Evolutionary conservation across 2,888 invertebrate species (phyloP).

Genomic region (Cheilosia scutellata): DNA sequence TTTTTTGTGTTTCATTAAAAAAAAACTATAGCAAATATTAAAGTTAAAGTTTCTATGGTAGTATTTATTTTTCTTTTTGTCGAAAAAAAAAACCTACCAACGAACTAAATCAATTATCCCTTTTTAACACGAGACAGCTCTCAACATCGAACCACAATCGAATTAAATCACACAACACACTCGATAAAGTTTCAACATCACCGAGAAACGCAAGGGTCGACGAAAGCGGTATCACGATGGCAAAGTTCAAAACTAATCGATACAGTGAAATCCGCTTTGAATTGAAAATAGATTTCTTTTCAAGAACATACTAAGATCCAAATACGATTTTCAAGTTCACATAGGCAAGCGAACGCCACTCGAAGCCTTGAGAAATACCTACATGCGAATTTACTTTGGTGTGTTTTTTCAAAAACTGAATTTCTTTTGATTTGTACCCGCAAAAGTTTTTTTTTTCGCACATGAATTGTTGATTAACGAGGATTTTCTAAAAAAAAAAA

Average conservation of each 20-base stretch:
- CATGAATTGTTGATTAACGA: conserved; percentile 45
- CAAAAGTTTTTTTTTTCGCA: conserved; percentile 39
- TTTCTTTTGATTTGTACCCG: conserved; percentile 31
- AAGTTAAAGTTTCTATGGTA: no score
- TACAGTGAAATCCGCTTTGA: conserved; percentile 19
- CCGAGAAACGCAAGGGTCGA: background rate
- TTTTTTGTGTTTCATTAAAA: no score
- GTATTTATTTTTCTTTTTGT: no score
- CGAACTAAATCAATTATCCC: no score
- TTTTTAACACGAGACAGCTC: no score
- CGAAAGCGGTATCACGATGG: background rate
- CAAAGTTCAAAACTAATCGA: conserved; percentile 35
- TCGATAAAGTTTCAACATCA: no score
- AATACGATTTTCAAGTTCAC: conserved; percentile 64
- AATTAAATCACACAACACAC: no score
- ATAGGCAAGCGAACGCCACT: conserved; percentile 12
- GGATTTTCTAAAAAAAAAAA: conserved; percentile 47
- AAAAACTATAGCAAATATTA: no score
- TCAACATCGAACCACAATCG: no score
- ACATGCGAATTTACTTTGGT: background rate
- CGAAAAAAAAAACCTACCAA: no score
- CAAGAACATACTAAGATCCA: conserved; percentile 37
- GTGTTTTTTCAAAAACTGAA: conserved; percentile 17
- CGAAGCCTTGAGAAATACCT: conserved; percentile 33
- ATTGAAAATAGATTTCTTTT: conserved; percentile 43